A percentile compares a stretch with the other conserved stretches of the same genome.
phyloP scores from a whole-genome alignment of 1,140 invertebrate genomes.

The Macrobrachium nipponense region DNA sequence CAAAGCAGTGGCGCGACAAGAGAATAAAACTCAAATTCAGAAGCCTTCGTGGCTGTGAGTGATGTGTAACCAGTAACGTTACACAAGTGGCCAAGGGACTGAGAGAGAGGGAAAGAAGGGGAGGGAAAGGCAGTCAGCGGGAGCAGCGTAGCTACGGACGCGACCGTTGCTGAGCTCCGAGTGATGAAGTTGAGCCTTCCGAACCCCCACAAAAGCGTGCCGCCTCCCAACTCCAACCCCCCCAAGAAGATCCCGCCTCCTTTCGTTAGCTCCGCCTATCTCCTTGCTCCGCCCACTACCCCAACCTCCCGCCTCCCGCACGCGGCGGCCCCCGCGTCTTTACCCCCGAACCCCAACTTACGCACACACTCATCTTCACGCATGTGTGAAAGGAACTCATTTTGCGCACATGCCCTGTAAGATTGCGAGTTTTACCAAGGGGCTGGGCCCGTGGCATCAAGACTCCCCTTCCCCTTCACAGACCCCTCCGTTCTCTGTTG shows the following conservation, averaged over 20 bases:
- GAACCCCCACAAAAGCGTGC: conserved; percentile 44
- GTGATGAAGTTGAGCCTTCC: conserved; percentile 18
- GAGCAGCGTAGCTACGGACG: conserved; percentile 6
- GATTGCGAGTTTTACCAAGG: conserved; percentile 59
- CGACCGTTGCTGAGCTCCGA: conserved; percentile 35
- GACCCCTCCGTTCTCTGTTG: conserved; percentile 50
- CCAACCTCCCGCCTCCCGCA: conserved; percentile 45
- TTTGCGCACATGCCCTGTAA: conserved; percentile 62
- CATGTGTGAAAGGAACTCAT: conserved; percentile 61
- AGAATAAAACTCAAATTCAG: too few relatives aligned
- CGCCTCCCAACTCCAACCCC: conserved; percentile 26
- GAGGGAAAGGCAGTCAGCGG: background rate
- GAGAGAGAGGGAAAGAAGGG: background rate
- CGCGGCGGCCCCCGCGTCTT: conserved; percentile 42
- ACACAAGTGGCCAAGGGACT: too few relatives aligned
- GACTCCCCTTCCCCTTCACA: background rate
- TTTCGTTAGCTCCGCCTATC: conserved; percentile 45
- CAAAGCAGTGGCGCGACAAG: too few relatives aligned
- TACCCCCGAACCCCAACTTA: conserved; percentile 36
- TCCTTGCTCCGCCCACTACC: conserved; percentile 58
- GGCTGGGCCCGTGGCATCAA: conserved; percentile 42
- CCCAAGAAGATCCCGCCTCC: conserved; percentile 31
- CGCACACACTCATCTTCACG: conserved; percentile 54
- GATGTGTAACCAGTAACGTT: too few relatives aligned
- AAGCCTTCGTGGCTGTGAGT: too few relatives aligned